phyloP scores from a whole-genome alignment of 2,888 invertebrate genomes.

The Falcaria lacertinaria region DNA sequence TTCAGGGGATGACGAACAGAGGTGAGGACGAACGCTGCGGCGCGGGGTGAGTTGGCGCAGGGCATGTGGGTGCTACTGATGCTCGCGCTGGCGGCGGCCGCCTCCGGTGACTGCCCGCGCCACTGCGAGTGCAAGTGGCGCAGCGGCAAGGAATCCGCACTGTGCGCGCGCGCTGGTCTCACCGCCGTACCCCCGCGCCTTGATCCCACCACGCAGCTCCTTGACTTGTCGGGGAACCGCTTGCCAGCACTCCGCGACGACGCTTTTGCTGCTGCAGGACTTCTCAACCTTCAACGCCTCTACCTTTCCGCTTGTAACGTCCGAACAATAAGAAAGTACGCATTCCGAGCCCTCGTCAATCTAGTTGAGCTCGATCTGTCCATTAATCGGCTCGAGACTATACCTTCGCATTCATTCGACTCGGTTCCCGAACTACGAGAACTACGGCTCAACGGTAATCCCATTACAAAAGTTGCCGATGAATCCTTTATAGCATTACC shows the following conservation, averaged over 20 bases:
- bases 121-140: constrained; percentile 94
- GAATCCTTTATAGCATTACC: constrained; percentile 84
- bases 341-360: constrained; percentile 88
- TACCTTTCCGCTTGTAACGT: constrained; percentile 86
- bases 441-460: constrained; percentile 86
- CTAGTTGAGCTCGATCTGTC: constrained; percentile 90
- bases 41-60: constrained; percentile 64
- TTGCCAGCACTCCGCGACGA: constrained; percentile 83
- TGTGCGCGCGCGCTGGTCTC: constrained; percentile 88
- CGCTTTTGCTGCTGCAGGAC: constrained; percentile 86
- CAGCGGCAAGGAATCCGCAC: constrained; percentile 90
- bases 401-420: constrained; percentile 87
- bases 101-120: constrained; percentile 84
- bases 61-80: constrained; percentile 81
- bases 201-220: constrained; percentile 88
- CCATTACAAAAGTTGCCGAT: constrained; percentile 83
- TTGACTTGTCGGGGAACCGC: constrained; percentile 88
- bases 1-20: constrained; percentile 63
- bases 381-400: constrained; percentile 82
- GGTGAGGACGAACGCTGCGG: constrained; percentile 63
- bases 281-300: constrained; percentile 89
- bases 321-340: constrained; percentile 83
- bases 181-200: constrained; percentile 86
- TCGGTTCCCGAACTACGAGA: constrained; percentile 87
- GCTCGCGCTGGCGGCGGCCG: constrained; percentile 68